Evolutionary conservation across 64 coral and sea anemone genomes (phyloP), one percentile per base, ranked within the genome.

Genomic region (Actinia equina): DNA sequence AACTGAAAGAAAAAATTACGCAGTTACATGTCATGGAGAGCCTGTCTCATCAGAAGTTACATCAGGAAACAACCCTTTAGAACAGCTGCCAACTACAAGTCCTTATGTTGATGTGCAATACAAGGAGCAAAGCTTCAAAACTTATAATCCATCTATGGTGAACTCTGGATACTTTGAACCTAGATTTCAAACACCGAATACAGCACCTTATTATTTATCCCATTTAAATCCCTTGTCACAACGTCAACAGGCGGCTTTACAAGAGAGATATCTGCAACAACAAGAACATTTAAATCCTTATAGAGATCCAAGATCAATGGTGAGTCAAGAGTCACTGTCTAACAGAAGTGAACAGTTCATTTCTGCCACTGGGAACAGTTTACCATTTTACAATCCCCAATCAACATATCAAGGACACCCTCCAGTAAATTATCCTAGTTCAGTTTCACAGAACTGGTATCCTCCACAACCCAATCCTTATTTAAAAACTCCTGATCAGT

Each of bases 1-100:
- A 84, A 59, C 23, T 77, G 91, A 96, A 79, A 87, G 76, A 17
- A 52, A 71, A 86, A 86, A 79, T 1, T 58, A 26, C 4, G 69
- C 74, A 15, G 67, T 96, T 62, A 87, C 85, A 0, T 87, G 87
- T 86, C 44, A 87, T 30, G 51, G 87, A 79, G 88, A 90, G 13
- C 89, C 84, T 43, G 62, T 87, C 17, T 71, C 69, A 74, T 42
- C 77, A 12, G 78, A 81, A 17, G 17, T 23, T 49, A 44, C 44
- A 81, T 49, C 71, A 27, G 43, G 83, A 37, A 41, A 59, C 44
- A 52, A 17, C 26, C 37, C 76, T 11, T 15, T 30, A 44, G 71
- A 54, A 27, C 59, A 85, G 2, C 53, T 90, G 9, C 78, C 89
- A 26, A 59, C 49, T 79, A 55, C 83, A 86, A 67, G 70, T 20